Conservation (phyloP, 2,797 vertebrate species). For the Falco cherrug region DNA sequence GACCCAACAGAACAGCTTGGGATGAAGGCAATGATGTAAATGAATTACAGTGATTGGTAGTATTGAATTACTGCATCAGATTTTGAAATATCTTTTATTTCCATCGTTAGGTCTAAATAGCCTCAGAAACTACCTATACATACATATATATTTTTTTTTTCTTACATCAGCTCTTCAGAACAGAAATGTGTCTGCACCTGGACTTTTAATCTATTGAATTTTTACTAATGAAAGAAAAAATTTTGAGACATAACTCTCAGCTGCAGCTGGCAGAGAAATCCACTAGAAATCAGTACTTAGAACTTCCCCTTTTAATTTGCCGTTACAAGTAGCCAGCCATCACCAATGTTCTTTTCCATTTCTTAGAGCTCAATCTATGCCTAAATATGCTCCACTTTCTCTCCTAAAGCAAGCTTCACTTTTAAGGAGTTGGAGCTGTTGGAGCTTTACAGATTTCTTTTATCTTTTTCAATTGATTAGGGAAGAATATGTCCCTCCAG, state of each 20-base stretch:
- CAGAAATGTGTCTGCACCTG: not conserved
- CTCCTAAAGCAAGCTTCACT: not conserved
- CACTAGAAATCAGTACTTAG: not conserved
- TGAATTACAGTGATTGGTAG: not conserved
- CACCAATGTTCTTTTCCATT: not conserved
- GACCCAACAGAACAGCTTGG: not conserved
- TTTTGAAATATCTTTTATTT: slow-evolving; percentile 10
- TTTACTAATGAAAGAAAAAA: not conserved
- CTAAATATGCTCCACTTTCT: not conserved
- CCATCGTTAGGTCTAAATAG: not conserved
- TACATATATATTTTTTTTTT: not conserved
- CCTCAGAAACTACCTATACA: not conserved
- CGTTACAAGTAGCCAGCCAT: not conserved
- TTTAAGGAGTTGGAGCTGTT: not conserved
- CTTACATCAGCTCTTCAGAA: not conserved
- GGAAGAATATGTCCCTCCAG: not conserved
- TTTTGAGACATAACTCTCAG: not conserved
- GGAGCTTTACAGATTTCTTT: not conserved
- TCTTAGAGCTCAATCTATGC: not conserved
- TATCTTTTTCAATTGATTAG: not conserved
- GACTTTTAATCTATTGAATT: not conserved
- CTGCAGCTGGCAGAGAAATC: not conserved
- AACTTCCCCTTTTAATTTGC: not conserved
- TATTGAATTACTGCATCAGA: not conserved
- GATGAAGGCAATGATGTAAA: not conserved